phyloP scores from a whole-genome alignment of 2,888 invertebrate species.

The Drosophila algonquin region DNA sequence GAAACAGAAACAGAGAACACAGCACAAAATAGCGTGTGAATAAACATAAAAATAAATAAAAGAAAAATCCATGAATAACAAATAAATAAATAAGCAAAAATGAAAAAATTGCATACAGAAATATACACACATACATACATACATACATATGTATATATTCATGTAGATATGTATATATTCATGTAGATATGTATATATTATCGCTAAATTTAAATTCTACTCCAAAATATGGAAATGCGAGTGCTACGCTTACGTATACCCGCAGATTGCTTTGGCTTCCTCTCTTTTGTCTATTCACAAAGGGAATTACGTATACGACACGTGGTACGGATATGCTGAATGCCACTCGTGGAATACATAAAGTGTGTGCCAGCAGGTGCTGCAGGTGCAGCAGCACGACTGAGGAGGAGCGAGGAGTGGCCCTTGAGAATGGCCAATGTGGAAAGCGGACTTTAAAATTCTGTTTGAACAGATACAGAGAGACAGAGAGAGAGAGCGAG shows the following conservation, averaged over 20 bases:
- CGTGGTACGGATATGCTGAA: neutral
- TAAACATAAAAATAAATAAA: constrained; percentile 45
- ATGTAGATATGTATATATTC: too few relatives aligned
- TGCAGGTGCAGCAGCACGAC: neutral
- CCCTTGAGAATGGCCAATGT: neutral
- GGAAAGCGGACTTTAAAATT: neutral
- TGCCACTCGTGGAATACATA: neutral
- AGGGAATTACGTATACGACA: neutral
- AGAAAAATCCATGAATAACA: constrained; percentile 34
- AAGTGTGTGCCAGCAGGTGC: neutral
- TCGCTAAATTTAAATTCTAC: neutral
- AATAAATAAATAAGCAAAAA: neutral
- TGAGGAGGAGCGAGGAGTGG: neutral
- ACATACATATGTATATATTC: too few relatives aligned
- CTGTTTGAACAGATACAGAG: neutral
- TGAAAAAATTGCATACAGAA: neutral
- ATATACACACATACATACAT: neutral
- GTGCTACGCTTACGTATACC: neutral
- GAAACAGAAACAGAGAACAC: constrained; percentile 32
- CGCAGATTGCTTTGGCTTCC: neutral
- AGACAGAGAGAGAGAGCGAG: too few relatives aligned
- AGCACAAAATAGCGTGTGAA: constrained; percentile 57
- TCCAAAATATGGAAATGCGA: neutral
- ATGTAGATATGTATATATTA: neutral
- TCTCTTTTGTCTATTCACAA: neutral